Base-by-base conservation (phyloP, 1,140 invertebrate species). In the Holotrichia oblita region DNA sequence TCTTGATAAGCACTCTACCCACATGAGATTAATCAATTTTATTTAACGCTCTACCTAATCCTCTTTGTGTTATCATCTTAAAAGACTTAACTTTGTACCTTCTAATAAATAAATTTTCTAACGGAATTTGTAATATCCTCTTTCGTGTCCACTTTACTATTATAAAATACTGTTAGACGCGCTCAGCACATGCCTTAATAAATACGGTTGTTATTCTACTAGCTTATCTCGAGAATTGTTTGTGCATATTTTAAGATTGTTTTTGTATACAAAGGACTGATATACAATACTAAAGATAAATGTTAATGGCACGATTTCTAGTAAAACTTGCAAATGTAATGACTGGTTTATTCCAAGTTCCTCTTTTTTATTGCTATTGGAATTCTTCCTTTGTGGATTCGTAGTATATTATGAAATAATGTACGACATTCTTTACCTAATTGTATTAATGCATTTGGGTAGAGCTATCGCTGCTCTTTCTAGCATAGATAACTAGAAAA, bases 61-160 rank as follows among this genome's bases (percentile, higher is more conserved):
- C 61, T 69, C 61, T 69, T 69, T 69, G 61, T 69, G 61, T 69
- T 69, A 69, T 69, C 61, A 69, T 69, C 61, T 69, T 69, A 69
- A 69, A 69, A 69, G 61, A 69, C 27, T 69, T 34, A 69, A 34
- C 61, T 69, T 69, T 69, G 61, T 69, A 69, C 61, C 61, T 69
- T n/a, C 61, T 69, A 69, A 69, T 69, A 69, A 69, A 69, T 69
- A 69, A 69, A 69, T 69, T 69, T 69, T 27, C 61, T 69, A 69
- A 69, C 61, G 61, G 61, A 69, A 69, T 69, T n/a, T 69, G 24
- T 69, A 69, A 69, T 69, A 69, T 34, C 61, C 27, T 69, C 61
- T 69, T 27, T 69, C 61, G 22, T 69, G 61, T 69, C 22, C 17
- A 8, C 17, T 69, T 69, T 69, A 22, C 61, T 55, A 24, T 12